These are phyloP conservation scores for Orchesellides sinensis DNA, from an alignment of 2,888 invertebrate genomes.

Conservation along the genomic window DNA sequence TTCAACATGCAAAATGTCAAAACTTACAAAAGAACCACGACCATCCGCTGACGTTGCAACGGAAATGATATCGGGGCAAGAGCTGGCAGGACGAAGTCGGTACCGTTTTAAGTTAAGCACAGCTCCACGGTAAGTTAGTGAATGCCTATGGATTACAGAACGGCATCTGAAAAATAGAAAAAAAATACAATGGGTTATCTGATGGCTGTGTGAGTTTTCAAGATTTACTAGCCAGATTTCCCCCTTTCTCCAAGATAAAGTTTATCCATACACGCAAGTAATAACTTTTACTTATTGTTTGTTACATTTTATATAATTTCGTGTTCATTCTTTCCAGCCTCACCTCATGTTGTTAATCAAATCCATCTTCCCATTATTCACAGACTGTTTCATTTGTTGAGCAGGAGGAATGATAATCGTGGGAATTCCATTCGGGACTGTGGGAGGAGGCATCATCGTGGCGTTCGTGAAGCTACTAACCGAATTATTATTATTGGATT, in stretches of 20 bases:
- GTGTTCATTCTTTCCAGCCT: too few species aligned
- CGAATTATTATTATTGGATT: constrained; percentile 25
- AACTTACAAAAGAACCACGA: constrained; percentile 69
- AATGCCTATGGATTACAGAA: constrained; percentile 80
- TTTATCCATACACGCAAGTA: background rate
- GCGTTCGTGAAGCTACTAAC: constrained; percentile 38
- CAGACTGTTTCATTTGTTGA: constrained; percentile 47
- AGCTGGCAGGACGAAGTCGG: constrained; percentile 86
- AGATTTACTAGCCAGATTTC: background rate
- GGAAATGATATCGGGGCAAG: constrained; percentile 88
- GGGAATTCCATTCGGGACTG: constrained; percentile 46
- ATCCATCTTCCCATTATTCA: constrained; percentile 45
- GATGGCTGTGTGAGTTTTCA: background rate
- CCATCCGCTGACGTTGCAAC: constrained; percentile 72
- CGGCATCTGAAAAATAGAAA: constrained; percentile 56
- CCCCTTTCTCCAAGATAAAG: background rate
- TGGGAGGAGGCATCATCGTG: constrained; percentile 33
- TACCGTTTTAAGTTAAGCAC: constrained; percentile 91
- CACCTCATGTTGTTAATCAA: constrained; percentile 45
- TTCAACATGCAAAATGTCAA: background rate
- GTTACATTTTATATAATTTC: too few species aligned
- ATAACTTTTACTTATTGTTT: background rate
- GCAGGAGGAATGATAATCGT: constrained; percentile 52
- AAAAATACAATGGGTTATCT: background rate
- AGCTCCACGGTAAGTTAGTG: constrained; percentile 89